Evolutionary conservation across 2,888 invertebrate species (phyloP), one percentile per base, ranked within the genome.

Genomic region (Lepeophtheirus nordmannii): DNA sequence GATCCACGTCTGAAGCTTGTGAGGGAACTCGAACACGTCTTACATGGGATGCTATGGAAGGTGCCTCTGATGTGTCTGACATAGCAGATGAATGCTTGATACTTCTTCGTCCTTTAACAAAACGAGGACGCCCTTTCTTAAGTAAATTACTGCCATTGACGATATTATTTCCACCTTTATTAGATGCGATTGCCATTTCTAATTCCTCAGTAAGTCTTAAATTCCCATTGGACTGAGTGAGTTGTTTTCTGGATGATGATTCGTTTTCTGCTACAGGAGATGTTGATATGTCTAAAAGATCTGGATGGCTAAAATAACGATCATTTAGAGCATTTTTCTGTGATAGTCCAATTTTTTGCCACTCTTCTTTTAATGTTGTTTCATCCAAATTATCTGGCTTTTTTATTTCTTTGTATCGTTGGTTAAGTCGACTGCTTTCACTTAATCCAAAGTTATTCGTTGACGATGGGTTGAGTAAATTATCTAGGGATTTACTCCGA

Each of bases 1-100:
- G 91, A 75, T 97, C 96, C 23, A 97, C 93, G 75, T 96, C 96
- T 1, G 90, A 90, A 9, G 91, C 91, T 75, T 93, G 93, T 69
- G 90, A 89, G 57, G 92, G 92, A 10, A 94, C 91, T 69, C 91
- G 82, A 17, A 90, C 89, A 68, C 90, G 80, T 61, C 90, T 82
- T 58, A 92, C 91, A 74, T 92, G 92, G 0, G 90, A 90, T 1
- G 91, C 79, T 39, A 92, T 76, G 58, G 89, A 90, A 0, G 91
- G 91, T 0, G 92, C 89, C 79, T 92, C 92, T 64, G 90, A 90
- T 0, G 91, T 92, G 73, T 92, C 92, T 0, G 89, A 90, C 86
- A 92, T 86, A 1, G 89, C 90, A 7, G 75, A 76, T 17, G 74
- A 74, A 30, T 58, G 30, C 9, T 22, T 40, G 1, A 46, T 17